Conservation (phyloP, 2,113 vertebrate genomes). For the Falco punctatus region DNA sequence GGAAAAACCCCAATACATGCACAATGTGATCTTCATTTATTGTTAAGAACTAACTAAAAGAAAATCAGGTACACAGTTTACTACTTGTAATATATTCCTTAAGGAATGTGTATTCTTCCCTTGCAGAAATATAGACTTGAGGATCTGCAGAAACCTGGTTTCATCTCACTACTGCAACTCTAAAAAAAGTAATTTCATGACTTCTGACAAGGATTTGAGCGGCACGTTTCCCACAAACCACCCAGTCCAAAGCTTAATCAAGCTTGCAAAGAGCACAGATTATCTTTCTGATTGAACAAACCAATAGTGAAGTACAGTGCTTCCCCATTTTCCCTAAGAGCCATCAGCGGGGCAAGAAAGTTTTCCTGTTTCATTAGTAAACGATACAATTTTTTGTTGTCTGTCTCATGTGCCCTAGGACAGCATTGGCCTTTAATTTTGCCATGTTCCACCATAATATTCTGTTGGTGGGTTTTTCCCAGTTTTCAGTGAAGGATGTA, state of each 20-base stretch:
- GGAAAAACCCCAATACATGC: background rate
- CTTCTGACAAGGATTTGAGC: background rate
- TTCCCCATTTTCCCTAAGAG: background rate
- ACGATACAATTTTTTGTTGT: background rate
- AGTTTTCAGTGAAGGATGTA: background rate
- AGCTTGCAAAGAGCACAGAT: background rate
- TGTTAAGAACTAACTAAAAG: background rate
- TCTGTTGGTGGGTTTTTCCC: background rate
- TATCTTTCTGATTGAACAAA: background rate
- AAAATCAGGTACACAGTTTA: background rate
- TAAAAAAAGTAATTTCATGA: background rate
- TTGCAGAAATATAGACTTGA: background rate
- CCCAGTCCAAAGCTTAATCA: background rate
- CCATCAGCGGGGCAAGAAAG: background rate
- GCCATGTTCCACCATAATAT: background rate
- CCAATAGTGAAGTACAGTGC: background rate
- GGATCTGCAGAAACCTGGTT: background rate
- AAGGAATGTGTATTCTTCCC: background rate
- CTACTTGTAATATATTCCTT: background rate
- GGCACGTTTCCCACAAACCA: background rate
- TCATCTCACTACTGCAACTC: background rate
- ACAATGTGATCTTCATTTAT: background rate
- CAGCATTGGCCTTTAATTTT: background rate
- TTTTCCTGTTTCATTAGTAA: background rate
- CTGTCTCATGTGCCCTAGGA: background rate